Evolutionary conservation across 92 coral and sea anemone species (phyloP), one percentile per base, ranked within the genome.

Genomic region (Nematostella vectensis): DNA sequence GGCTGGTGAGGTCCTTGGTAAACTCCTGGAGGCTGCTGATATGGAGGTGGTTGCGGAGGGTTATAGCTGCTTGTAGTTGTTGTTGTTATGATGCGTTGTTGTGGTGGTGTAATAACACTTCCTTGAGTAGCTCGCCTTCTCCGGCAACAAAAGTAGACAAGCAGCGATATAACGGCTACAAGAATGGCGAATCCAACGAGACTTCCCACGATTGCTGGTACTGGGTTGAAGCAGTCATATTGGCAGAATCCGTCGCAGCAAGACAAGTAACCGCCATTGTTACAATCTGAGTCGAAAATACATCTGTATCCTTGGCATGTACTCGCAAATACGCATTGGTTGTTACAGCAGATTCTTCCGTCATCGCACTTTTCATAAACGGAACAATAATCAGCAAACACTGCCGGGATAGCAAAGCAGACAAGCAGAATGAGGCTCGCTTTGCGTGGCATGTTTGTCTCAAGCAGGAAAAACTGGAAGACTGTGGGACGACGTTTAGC

Each of bases 1-100:
- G 42, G 42, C 42, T 36, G 42, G n/a, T n/a, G n/a, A n/a, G n/a
- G n/a, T 36, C 42, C 42, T 36, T 36, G 42, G 15, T 36, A 36
- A 8, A 36, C 15, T 8, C 15, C 9, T 8, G 9, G 9, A 8
- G 8, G 42, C 15, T 36, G 42, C 42, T 8, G 42, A 15, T 8
- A 15, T 15, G 42, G 42, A 36, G 8, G 15, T 8, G 9, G 8
- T 15, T 8, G 15, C 15, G 42, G 42, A 36, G 8, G 42, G 8
- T 8, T 36, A 15, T 36, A 36, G 42, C 15, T 36, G 8, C 9
- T 8, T 36, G 42, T 36, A 8, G 42, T 36, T 8, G 42, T 36
- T 8, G 42, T 36, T 36, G 15, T 15, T 8, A 8, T 36, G 15
- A 36, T 36, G 15, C 42, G 42, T 36, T 36, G 42, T 36, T 36